A percentile compares a stretch with the other conserved stretches of the same genome.
phyloP scores from a whole-genome alignment of 1,140 invertebrate species.

The Rhagoletis zephyria region DNA sequence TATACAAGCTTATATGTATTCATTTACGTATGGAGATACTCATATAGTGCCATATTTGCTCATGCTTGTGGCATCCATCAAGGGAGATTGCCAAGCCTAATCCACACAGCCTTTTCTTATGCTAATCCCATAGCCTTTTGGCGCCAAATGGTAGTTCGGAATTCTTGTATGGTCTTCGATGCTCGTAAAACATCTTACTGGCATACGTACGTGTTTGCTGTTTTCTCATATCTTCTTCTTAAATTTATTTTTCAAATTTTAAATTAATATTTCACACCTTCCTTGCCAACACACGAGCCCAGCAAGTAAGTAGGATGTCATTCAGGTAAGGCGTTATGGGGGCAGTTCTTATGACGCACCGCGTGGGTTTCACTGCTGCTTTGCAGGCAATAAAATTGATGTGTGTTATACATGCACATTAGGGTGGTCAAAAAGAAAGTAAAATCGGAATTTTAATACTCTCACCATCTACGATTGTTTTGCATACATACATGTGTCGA shows the following conservation, averaged over 20 bases:
- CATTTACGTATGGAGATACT: not conserved
- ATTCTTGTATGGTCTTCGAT: not conserved
- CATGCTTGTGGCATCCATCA: not conserved
- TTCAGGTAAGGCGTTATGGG: not conserved
- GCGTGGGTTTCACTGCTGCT: not conserved
- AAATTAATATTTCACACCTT: not conserved
- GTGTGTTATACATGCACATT: too few species aligned
- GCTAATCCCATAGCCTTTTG: constrained; percentile 34
- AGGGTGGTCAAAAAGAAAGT: too few species aligned
- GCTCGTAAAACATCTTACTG: not conserved
- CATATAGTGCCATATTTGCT: not conserved
- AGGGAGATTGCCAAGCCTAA: not conserved
- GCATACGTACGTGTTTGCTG: too few species aligned
- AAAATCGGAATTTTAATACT: too few species aligned
- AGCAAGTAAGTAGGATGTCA: not conserved
- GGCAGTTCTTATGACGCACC: not conserved
- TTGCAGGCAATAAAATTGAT: not conserved
- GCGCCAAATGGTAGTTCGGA: not conserved
- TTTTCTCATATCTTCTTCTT: not conserved
- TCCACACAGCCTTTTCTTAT: not conserved
- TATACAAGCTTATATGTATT: not conserved
- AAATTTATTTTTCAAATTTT: not conserved
- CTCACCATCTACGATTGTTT: too few species aligned
- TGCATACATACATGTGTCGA: too few species aligned
- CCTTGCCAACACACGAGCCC: not conserved